Evolutionary conservation across 2,113 vertebrate species (phyloP).

Genomic region (Limanda limanda): DNA sequence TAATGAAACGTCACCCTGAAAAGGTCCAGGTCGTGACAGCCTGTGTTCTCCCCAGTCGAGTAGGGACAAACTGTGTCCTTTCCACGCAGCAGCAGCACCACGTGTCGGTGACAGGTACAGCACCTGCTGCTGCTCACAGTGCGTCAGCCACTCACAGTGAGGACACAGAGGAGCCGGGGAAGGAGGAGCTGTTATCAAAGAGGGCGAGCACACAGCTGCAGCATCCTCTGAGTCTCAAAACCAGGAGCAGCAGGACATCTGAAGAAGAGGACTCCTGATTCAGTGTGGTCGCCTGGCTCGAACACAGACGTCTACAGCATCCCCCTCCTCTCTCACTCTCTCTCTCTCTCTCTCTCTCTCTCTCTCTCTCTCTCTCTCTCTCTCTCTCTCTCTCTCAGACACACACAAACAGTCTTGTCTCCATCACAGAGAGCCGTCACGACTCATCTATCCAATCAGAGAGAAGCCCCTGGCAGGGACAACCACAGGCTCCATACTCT

Average conservation of each 20-base stretch:
- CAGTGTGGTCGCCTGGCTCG: slow-evolving; percentile 25
- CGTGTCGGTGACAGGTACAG: slow-evolving; percentile 64
- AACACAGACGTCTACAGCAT: not conserved
- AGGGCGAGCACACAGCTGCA: slow-evolving; percentile 49
- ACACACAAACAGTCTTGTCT: slow-evolving; percentile 5
- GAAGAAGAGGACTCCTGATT: slow-evolving; percentile 22
- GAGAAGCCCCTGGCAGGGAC: slow-evolving; percentile 10
- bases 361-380: slow-evolving; percentile 3
- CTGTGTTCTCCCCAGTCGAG: slow-evolving; percentile 15
- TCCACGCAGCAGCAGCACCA: slow-evolving; percentile 47
- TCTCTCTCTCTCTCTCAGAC: not conserved
- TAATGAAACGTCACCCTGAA: not conserved
- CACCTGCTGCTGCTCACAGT: slow-evolving; percentile 68
- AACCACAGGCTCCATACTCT: too few relatives aligned
- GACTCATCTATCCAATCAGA: slow-evolving; percentile 34
- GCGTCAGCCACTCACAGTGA: slow-evolving; percentile 54
- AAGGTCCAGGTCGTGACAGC: not conserved
- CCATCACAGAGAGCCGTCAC: slow-evolving; percentile 8
- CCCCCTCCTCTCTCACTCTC: not conserved
- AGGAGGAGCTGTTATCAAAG: slow-evolving; percentile 44
- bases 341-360: slow-evolving; percentile 6
- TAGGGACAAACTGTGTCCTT: slow-evolving; percentile 21
- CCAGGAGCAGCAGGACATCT: slow-evolving; percentile 13
- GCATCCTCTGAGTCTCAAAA: slow-evolving; percentile 41
- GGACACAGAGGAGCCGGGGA: slow-evolving; percentile 19